A percentile compares a stretch with the other conserved stretches of the same genome.
Conservation (phyloP, 1,140 invertebrate genomes). For the Amphibalanus amphitrite region DNA sequence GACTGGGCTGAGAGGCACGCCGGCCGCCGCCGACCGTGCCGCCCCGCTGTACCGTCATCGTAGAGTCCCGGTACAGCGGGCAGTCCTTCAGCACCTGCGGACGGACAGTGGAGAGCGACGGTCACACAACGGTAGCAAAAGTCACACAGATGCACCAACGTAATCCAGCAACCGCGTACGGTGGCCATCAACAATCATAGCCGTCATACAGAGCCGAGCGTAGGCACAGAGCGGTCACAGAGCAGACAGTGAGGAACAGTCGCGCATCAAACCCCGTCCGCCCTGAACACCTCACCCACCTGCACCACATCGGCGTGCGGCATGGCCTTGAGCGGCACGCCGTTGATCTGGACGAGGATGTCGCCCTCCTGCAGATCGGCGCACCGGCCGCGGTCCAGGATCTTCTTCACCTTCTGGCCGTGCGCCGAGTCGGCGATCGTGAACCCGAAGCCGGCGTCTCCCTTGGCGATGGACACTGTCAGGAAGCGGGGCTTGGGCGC, state of each 20-base stretch:
- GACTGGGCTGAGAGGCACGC: neutral
- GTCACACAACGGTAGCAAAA: too few species aligned
- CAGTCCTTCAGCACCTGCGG: slow-evolving; percentile 70
- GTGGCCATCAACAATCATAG: too few species aligned
- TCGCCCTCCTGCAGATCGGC: slow-evolving; percentile 86
- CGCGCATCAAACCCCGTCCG: too few species aligned
- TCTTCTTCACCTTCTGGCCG: slow-evolving; percentile 91
- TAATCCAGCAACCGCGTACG: too few species aligned
- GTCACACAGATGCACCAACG: too few species aligned
- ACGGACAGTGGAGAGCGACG: too few species aligned
- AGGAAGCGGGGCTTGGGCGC: slow-evolving; percentile 29
- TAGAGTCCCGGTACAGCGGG: slow-evolving; percentile 65
- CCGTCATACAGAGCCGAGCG: too few species aligned
- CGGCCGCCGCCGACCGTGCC: slow-evolving; percentile 23
- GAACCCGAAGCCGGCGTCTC: slow-evolving; percentile 79
- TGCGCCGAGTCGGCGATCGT: slow-evolving; percentile 92
- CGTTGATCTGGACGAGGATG: slow-evolving; percentile 86
- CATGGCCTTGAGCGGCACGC: slow-evolving; percentile 63
- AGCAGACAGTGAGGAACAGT: too few species aligned
- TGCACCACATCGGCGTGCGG: slow-evolving; percentile 88
- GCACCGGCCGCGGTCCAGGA: slow-evolving; percentile 79
- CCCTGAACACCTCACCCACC: too few species aligned
- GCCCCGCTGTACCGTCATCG: slow-evolving; percentile 66
- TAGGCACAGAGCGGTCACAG: too few species aligned
- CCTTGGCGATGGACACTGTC: slow-evolving; percentile 59